These are phyloP conservation scores for Mormyrops attenuatus DNA, from an alignment of 2,797 vertebrate genomes.

Conservation along the genomic window DNA sequence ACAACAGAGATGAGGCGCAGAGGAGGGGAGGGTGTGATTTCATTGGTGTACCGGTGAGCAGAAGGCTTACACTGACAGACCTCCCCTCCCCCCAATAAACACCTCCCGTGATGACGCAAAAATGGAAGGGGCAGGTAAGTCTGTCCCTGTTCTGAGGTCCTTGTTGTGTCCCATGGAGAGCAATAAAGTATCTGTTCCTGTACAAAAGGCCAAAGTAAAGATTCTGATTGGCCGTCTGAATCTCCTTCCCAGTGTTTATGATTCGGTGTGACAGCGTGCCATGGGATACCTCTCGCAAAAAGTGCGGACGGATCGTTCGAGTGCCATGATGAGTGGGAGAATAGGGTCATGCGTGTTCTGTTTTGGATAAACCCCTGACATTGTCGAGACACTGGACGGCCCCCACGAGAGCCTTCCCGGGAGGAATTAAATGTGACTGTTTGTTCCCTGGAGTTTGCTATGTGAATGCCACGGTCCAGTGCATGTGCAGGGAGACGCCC, in stretches of 20 bases:
- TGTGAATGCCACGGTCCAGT: constrained; percentile 28
- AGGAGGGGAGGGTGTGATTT: background rate
- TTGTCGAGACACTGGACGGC: background rate
- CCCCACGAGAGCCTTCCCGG: background rate
- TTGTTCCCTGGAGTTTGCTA: background rate
- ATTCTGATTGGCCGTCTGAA: background rate
- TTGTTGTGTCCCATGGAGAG: background rate
- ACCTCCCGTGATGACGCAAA: constrained; percentile 27
- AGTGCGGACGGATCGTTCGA: background rate
- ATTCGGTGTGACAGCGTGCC: background rate
- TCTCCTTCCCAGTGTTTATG: background rate
- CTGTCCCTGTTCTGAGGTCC: constrained; percentile 12
- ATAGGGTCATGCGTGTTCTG: background rate
- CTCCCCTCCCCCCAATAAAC: constrained; percentile 3
- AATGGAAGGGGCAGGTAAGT: constrained; percentile 25
- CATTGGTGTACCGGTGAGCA: background rate
- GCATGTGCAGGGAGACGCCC: constrained; percentile 6
- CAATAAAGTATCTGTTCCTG: background rate
- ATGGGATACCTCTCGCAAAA: background rate
- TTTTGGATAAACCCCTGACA: background rate
- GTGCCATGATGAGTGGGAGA: background rate
- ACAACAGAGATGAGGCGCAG: background rate
- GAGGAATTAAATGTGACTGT: constrained; percentile 23
- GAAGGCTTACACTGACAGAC: background rate
- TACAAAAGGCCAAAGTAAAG: background rate